Evolutionary conservation across 1,140 invertebrate species (phyloP), one percentile per base, ranked within the genome.

Genomic region (Drosophila subobscura): DNA sequence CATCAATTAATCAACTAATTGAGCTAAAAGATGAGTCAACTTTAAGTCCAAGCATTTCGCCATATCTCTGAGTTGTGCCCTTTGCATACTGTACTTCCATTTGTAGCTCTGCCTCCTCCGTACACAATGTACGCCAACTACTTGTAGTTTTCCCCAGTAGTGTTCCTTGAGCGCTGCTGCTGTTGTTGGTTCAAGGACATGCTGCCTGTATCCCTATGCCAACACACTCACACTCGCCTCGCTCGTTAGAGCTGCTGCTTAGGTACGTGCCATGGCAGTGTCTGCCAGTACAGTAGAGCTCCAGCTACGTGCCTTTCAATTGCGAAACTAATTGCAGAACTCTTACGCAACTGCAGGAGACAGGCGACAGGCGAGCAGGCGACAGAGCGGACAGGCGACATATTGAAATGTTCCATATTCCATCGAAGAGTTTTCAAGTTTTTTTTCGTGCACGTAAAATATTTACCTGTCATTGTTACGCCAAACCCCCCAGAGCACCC

Each of bases 371-470:
- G 16, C 25, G 5, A 1, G 25, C 33, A 41, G 47, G 33, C 44
- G 67, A 52, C 42, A 25, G 50, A 54, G 40, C 8, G 7, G 27
- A 41, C 41, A 41, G 47, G 41, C 50, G 67, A 52, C 42, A 25
- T 72, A 72, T 61, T 72, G 52, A 52, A 52, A 55, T 74, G 53
- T 16, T 73, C 27, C 41, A 51, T 65, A 47, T 52, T 53, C 66
- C 66, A 71, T 71, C 55, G 54, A 71, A 59, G 58, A 59, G 14
- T 65, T 56, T 41, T 37, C 10, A 52, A 10, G 3, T 60, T 49
- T 56, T 53, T 53, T 55, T 49, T 58, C 60, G 46, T 77, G 83
- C 83, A 88, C 83, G 83, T 88, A 88, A 79, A 88, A 88, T 83
- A 88, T 88, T 88, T 83, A 76, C 75, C 66, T 89, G 83, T 89